A percentile compares a stretch with the other conserved stretches of the same genome.
These are phyloP conservation scores for Cottus gobio DNA, from an alignment of 2,113 vertebrate species.

Conservation along the genomic window DNA sequence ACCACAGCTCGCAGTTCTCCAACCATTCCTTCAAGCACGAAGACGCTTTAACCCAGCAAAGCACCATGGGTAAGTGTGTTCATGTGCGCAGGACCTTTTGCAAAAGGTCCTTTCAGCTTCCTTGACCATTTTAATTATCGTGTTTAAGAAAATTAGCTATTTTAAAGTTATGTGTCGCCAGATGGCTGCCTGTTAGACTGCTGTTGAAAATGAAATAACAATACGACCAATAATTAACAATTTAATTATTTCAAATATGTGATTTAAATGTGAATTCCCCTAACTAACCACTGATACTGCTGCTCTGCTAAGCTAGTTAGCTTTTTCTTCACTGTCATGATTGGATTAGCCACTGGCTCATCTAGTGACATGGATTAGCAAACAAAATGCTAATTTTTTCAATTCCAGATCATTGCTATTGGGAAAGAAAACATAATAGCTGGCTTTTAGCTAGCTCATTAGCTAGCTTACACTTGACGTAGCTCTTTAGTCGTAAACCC, in stretches of 20 bases:
- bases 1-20: conserved; percentile 91
- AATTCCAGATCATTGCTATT: background rate
- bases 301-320: background rate
- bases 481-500: background rate
- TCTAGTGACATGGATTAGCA: background rate
- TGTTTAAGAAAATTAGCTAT: too few relatives aligned
- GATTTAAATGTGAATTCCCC: background rate
- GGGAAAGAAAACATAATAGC: background rate
- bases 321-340: background rate
- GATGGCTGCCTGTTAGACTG: background rate
- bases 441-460: background rate
- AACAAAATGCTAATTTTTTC: background rate
- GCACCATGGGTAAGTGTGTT: conserved; percentile 87
- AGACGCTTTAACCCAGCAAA: conserved; percentile 92
- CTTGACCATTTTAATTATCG: too few relatives aligned
- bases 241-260: background rate
- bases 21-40: conserved; percentile 98
- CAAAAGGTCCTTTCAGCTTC: too few relatives aligned
- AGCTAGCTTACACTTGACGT: background rate
- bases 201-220: background rate
- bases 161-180: too few relatives aligned
- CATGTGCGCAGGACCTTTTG: background rate
- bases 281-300: background rate
- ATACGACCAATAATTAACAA: background rate
- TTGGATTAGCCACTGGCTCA: background rate